These are phyloP conservation scores for Vollenhovia emeryi DNA, from an alignment of 1,140 invertebrate species.

Conservation along the genomic window DNA sequence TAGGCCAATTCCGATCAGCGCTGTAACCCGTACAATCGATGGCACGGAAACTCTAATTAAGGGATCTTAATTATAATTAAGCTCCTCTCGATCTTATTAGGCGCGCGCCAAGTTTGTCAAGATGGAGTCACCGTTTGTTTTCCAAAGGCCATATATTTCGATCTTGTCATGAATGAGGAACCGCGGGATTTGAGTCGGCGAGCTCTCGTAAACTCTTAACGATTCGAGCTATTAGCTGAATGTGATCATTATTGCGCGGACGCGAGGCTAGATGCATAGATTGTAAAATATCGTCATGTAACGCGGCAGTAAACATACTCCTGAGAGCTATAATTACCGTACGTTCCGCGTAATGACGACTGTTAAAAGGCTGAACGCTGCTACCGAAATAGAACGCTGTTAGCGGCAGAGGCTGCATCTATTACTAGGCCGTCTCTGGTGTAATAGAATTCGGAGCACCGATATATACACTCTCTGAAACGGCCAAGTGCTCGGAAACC, in stretches of 20 bases:
- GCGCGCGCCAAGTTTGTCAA: background rate
- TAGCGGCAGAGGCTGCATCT: slow-evolving; percentile 15
- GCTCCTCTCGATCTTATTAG: slow-evolving; percentile 11
- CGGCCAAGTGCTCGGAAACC: slow-evolving; percentile 8
- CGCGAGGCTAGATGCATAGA: background rate
- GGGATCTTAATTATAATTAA: slow-evolving; percentile 6
- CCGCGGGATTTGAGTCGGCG: background rate
- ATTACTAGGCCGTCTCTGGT: background rate
- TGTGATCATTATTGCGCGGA: background rate
- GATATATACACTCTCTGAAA: slow-evolving; percentile 28
- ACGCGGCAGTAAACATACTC: slow-evolving; percentile 27
- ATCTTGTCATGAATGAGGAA: slow-evolving; percentile 16
- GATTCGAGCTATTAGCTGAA: background rate
- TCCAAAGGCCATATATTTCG: background rate
- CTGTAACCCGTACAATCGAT: slow-evolving; percentile 8
- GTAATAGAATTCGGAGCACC: slow-evolving; percentile 23
- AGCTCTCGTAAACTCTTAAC: background rate
- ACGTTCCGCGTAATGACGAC: slow-evolving; percentile 24
- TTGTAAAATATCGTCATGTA: slow-evolving; percentile 31
- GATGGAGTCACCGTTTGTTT: background rate
- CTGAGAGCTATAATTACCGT: slow-evolving; percentile 23
- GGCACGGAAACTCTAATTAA: background rate
- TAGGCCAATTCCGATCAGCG: slow-evolving; percentile 48
- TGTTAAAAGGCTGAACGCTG: slow-evolving; percentile 16
- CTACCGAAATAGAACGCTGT: slow-evolving; percentile 38